Evolutionary conservation across 2,888 invertebrate genomes (phyloP).

Genomic region (Ennomos fuscantarius): DNA sequence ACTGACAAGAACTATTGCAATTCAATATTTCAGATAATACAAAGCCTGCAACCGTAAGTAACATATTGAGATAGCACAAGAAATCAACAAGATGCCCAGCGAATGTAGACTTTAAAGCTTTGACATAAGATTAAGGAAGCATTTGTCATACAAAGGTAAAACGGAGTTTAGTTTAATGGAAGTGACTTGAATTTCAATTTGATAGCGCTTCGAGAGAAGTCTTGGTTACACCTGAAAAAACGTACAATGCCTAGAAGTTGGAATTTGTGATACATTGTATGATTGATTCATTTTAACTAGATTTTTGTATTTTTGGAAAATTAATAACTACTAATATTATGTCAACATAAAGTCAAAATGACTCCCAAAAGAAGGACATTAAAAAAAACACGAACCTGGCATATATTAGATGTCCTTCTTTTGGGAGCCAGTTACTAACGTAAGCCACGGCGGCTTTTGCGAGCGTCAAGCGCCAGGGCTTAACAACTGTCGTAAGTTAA

Average conservation of each 20-base stretch:
- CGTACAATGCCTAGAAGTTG: neutral
- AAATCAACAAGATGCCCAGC: constrained; percentile 11
- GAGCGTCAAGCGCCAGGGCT: too few relatives aligned
- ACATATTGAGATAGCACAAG: constrained; percentile 27
- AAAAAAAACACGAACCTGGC: too few relatives aligned
- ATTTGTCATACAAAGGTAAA: neutral
- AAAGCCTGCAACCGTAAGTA: constrained; percentile 24
- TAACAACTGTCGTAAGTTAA: too few relatives aligned
- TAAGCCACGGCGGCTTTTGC: too few relatives aligned
- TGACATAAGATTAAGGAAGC: constrained; percentile 5
- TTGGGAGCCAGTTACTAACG: too few relatives aligned
- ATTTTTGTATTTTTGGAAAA: too few relatives aligned
- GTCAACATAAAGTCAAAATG: too few relatives aligned
- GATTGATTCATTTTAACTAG: too few relatives aligned
- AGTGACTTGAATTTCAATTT: constrained; percentile 26
- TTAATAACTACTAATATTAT: too few relatives aligned
- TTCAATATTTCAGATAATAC: constrained; percentile 46
- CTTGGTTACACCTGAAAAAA: constrained; percentile 8
- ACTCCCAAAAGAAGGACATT: too few relatives aligned
- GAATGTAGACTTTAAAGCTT: constrained; percentile 20
- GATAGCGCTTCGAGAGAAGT: constrained; percentile 12
- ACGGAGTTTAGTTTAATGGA: constrained; percentile 21
- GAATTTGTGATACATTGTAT: too few relatives aligned
- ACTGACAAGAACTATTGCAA: constrained; percentile 46
- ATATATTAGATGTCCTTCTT: too few relatives aligned